Percentiles rank a stretch among this genome's conserved stretches.
Conservation (phyloP, 1,140 invertebrate genomes). For the Nautilus pompilius region DNA sequence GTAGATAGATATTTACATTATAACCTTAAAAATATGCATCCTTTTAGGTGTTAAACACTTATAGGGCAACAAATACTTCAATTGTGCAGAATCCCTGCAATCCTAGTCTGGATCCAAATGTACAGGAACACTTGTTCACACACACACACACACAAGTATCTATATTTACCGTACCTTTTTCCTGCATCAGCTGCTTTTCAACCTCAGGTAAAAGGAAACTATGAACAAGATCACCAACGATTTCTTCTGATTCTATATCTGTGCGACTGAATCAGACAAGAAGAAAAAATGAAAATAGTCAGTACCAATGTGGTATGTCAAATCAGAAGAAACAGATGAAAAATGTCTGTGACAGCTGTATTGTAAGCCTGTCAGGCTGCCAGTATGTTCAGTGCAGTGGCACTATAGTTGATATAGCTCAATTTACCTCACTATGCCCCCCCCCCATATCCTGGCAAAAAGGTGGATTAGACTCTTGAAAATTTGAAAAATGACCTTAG, state of each 20-base stretch:
- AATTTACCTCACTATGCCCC: background rate
- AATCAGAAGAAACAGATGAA: background rate
- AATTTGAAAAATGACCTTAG: background rate
- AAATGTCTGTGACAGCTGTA: background rate
- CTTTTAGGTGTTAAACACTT: too few relatives aligned
- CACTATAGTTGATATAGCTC: background rate
- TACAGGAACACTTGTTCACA: too few relatives aligned
- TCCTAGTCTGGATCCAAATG: too few relatives aligned
- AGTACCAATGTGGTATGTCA: background rate
- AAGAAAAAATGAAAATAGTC: background rate
- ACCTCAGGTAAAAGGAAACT: slow-evolving; percentile 66
- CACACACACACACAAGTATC: too few relatives aligned
- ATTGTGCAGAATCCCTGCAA: too few relatives aligned
- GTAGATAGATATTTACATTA: too few relatives aligned
- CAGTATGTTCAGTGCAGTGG: background rate
- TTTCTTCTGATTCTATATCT: slow-evolving; percentile 61
- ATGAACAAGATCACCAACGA: slow-evolving; percentile 64
- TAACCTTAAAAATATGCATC: too few relatives aligned
- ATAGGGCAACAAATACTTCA: too few relatives aligned
- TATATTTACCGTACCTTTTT: slow-evolving; percentile 51
- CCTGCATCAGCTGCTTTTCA: slow-evolving; percentile 47
- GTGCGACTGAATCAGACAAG: slow-evolving; percentile 38
- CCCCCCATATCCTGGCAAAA: background rate
- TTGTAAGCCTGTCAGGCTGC: too few relatives aligned
- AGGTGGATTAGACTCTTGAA: background rate